Evolutionary conservation across 2,113 vertebrate genomes (phyloP), one percentile per base, ranked within the genome.

Genomic region (Chaetops frenatus): DNA sequence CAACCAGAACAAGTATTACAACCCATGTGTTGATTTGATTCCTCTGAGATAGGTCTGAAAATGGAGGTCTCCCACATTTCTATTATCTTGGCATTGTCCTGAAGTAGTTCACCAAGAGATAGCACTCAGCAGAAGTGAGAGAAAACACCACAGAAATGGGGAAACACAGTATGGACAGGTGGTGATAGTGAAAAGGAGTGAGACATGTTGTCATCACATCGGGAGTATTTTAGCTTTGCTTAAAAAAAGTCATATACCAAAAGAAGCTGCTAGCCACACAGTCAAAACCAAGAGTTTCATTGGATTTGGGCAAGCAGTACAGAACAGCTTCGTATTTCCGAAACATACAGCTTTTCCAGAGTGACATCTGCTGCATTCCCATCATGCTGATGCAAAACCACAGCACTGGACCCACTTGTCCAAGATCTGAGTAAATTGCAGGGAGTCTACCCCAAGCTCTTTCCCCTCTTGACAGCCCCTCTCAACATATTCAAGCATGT

Each of bases 201-300:
- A 96, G 87, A 91, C 70, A 66, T 24, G 27, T 62, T 95, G 93
- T 85, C 90, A 96, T 90, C 79, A 88, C 74, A 65, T 5, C 45
- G 23, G 35, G 45, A 87, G 9, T 23, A 90, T 71, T 79, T 90
- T 45, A 85, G 79, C 57, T 87, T 36, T 91, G 69, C 87, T 81
- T 21, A 27, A 85, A 90, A 57, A 81, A 79, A 85, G 28, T 25
- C 48, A 24, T 40, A 72, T 50, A 83, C 28, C 54, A 67, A 91
- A 71, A 95, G 48, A 33, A 87, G 66, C 44, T 91, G 61, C 87
- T 96, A 90, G 90, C 92, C 85, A 72, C 74, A 65, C 36, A 88
- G 69, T 4, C 2, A 3, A 64, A 93, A 61, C 48, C 78, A 87
- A 81, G 57, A 65, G 69, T 79, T 56, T 40, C 1, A 2, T 3